Base-by-base conservation (phyloP, 2,113 vertebrate species). In the Gobio gobio region DNA sequence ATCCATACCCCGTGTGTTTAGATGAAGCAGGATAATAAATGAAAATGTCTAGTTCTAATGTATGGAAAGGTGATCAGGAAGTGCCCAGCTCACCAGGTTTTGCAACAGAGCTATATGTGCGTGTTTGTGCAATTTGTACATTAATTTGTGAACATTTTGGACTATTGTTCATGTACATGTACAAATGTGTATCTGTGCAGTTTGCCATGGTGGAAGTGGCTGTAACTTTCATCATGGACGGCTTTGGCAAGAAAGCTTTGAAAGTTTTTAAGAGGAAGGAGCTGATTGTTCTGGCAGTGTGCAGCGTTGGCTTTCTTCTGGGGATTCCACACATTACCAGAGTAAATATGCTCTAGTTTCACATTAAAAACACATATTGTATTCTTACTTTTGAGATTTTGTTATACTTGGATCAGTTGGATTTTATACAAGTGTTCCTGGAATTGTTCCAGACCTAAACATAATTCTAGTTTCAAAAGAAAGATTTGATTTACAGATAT, bases 191-290 rank as follows among this genome's bases (percentile, higher is more conserved):
- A 18, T 84, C 29, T 85, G 18, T 87, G 29, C 83, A 95, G 95
- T 95, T 95, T 89, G 93, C 89, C 10, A 94, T 90, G 58, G 91
- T 93, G 63, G 94, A 95, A 72, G 95, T 95, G 20, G 89, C 84
- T 10, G 84, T 95, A 54, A 95, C 93, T 0, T 94, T 90, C 87
- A 82, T 95, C 29, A 93, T 94, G 86, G 94, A 95, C 13, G 90
- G 93, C 40, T 93, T 93, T 85, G 94, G 92, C 1, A 43, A 78
- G 14, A 86, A 87, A 82, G 1, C 92, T 26, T 74, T 91, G 58
- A 73, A 12, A 4, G 87, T 90, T 78, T 43, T 94, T 0, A 94
- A 93, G 88, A 88, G 89, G 84, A 93, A 94, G 63, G 94, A 95
- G 88, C 63, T 94, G 77, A 45, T 95, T 6, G 85, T 89, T 22